phyloP scores from a whole-genome alignment of 2,797 vertebrate genomes.

The Monodelphis domestica region DNA sequence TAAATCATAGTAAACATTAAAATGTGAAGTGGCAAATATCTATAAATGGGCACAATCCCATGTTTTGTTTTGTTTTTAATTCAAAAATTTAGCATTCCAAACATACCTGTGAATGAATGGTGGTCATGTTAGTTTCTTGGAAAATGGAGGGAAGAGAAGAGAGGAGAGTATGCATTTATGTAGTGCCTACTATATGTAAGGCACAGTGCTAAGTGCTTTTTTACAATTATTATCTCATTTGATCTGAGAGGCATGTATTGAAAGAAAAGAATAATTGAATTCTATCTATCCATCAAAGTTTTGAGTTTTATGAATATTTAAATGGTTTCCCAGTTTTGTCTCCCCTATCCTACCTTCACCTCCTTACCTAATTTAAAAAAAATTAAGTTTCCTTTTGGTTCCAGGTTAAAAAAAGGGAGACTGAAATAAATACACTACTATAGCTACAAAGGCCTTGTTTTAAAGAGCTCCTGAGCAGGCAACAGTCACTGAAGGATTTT shows the following conservation, averaged over 20 bases:
- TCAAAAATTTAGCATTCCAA: neutral
- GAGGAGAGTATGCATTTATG: neutral
- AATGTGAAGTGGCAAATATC: neutral
- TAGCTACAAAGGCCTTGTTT: conserved; percentile 76
- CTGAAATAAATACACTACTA: conserved; percentile 64
- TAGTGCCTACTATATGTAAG: neutral
- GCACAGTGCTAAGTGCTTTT: accelerated
- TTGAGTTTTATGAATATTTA: neutral
- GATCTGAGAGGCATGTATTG: neutral
- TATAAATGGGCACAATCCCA: accelerated
- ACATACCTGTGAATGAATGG: neutral
- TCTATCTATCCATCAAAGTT: neutral
- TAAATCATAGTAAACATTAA: accelerated
- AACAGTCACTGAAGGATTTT: conserved; percentile 48
- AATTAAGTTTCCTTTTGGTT: conserved; percentile 69
- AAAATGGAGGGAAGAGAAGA: neutral
- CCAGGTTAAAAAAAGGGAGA: conserved; percentile 76
- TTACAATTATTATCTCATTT: neutral
- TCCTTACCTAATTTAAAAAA: neutral
- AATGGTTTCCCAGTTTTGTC: neutral
- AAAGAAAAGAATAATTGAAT: neutral
- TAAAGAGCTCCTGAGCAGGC: conserved; percentile 59
- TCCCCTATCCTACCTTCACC: neutral
- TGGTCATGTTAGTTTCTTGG: neutral
- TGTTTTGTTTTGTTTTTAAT: neutral